Evolutionary conservation across 2,888 invertebrate genomes (phyloP).

Genomic region (Mamestra brassicae): DNA sequence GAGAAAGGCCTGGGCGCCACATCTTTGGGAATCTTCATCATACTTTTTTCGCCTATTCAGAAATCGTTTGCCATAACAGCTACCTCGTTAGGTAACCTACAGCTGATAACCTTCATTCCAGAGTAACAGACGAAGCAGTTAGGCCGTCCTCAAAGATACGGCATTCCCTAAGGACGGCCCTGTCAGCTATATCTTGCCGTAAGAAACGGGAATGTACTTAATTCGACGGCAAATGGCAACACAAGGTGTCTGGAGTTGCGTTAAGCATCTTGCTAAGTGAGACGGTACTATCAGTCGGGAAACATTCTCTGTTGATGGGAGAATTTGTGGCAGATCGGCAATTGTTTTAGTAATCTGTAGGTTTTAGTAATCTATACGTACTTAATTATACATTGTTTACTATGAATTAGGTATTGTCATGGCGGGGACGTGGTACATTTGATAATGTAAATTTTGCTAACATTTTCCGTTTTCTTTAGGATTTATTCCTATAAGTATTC

Average conservation of each 20-base stretch:
- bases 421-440: too few relatives aligned
- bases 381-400: too few relatives aligned
- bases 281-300: constrained; percentile 9
- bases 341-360: background rate
- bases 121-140: constrained; percentile 59
- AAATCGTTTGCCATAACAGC: constrained; percentile 26
- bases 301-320: background rate
- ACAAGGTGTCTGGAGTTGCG: constrained; percentile 57
- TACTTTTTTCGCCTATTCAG: constrained; percentile 19
- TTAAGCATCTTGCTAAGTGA: constrained; percentile 33
- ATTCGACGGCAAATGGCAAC: constrained; percentile 64
- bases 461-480: too few relatives aligned
- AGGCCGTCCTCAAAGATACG: constrained; percentile 60
- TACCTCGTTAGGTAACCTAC: constrained; percentile 38
- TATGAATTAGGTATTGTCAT: too few relatives aligned
- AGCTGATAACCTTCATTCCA: constrained; percentile 57
- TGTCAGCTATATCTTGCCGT: constrained; percentile 59
- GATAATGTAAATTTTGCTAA: too few relatives aligned
- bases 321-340: background rate
- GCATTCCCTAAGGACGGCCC: constrained; percentile 58
- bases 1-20: background rate
- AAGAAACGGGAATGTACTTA: constrained; percentile 64
- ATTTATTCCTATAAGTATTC: too few relatives aligned
- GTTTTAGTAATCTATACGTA: too few relatives aligned
- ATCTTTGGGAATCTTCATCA: constrained; percentile 24